Conservation (phyloP, 2,797 vertebrate species). For the Ceyx erithaca region DNA sequence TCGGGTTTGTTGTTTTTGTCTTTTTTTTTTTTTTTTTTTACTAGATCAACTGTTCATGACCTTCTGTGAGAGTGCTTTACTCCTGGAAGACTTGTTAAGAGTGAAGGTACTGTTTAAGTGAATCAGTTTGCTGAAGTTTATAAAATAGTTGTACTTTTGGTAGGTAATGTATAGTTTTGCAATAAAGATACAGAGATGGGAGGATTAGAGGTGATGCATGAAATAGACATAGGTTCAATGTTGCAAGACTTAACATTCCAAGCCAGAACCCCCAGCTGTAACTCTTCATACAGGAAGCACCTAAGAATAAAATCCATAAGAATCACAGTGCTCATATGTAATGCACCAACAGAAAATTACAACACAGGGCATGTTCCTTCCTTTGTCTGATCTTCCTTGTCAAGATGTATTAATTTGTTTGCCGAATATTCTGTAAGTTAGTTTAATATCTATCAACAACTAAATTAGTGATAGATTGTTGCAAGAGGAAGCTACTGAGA, state of each 20-base stretch:
- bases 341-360: not conserved
- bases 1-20: accelerated
- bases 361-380: not conserved
- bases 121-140: not conserved
- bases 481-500: not conserved
- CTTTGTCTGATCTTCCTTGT: not conserved
- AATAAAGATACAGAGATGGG: not conserved
- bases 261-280: not conserved
- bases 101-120: not conserved
- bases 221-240: not conserved
- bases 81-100: not conserved
- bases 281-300: not conserved
- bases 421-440: not conserved
- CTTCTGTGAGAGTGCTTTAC: not conserved
- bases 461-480: not conserved
- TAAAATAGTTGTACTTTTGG: not conserved
- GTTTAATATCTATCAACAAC: not conserved
- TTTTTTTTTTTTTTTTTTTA: not conserved
- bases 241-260: not conserved
- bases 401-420: not conserved
- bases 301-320: not conserved
- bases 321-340: not conserved
- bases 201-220: not conserved
- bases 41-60: not conserved
- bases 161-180: not conserved